Evolutionary conservation across 2,797 vertebrate species (phyloP).

Genomic region (Galago senegalensis): DNA sequence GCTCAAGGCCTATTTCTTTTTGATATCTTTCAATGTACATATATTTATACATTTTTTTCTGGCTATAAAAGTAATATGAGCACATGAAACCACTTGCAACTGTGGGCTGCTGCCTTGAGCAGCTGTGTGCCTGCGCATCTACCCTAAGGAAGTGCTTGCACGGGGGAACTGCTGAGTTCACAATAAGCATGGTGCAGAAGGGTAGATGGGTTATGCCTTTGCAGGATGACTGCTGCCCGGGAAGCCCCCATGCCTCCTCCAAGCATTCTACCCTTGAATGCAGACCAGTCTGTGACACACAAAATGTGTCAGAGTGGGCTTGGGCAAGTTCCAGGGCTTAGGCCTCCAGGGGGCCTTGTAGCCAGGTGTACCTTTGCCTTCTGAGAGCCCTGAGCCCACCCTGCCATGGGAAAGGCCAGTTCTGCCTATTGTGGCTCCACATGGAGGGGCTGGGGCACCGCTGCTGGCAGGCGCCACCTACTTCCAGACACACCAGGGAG

Average conservation of each 20-base stretch:
- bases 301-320: neutral
- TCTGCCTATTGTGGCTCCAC: neutral
- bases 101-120: neutral
- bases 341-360: neutral
- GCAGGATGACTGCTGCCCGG: neutral
- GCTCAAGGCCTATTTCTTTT: neutral
- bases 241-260: no score
- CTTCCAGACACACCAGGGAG: neutral
- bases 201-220: neutral
- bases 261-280: neutral
- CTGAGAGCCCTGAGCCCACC: neutral
- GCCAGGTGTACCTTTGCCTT: neutral
- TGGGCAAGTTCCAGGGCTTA: neutral
- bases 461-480: neutral
- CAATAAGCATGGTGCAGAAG: neutral
- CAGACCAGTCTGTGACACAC: neutral
- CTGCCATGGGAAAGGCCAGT: neutral
- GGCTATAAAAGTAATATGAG: neutral
- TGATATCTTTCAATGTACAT: neutral
- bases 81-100: neutral
- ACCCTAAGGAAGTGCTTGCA: neutral
- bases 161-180: neutral
- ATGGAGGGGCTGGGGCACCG: neutral
- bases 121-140: accelerated
- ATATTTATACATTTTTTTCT: neutral